Evolutionary conservation across 1,140 invertebrate species (phyloP).

Genomic region (Drosophila arawakana): DNA sequence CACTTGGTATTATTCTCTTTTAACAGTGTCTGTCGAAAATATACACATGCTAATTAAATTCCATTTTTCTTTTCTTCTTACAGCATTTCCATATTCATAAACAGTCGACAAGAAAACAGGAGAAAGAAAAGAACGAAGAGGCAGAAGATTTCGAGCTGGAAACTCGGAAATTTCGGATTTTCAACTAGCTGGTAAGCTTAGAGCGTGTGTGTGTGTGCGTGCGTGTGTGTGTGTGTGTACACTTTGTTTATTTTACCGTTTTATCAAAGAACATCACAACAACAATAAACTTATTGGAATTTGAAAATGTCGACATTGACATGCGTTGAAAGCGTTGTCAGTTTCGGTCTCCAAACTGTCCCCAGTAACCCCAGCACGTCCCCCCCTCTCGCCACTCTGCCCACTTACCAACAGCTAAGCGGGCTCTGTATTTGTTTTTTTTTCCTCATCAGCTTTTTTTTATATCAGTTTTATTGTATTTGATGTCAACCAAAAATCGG

Average conservation of each 20-base stretch:
- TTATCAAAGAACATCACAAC: conserved; percentile 40
- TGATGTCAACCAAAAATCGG: conserved; percentile 70
- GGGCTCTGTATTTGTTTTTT: neutral
- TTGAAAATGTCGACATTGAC: conserved; percentile 58
- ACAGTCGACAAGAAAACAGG: neutral
- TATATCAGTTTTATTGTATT: conserved; percentile 69
- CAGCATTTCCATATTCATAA: conserved; percentile 50
- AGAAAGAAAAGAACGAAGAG: neutral
- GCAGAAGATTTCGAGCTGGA: conserved; percentile 2
- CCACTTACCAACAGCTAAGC: neutral
- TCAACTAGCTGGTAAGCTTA: conserved; percentile 43
- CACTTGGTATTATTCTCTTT: conserved; percentile 22
- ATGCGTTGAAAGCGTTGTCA: conserved; percentile 63
- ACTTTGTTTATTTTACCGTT: conserved; percentile 40
- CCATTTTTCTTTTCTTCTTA: conserved; percentile 28
- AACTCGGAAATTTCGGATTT: conserved; percentile 20
- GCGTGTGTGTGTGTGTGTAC: conserved; percentile 5
- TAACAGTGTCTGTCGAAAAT: conserved; percentile 37
- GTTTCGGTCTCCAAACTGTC: conserved; percentile 15
- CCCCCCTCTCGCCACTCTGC: neutral
- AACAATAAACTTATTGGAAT: conserved; percentile 65
- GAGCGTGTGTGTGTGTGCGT: neutral
- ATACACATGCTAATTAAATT: conserved; percentile 70
- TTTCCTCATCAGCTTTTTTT: conserved; percentile 10
- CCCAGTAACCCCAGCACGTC: too few relatives aligned